Conservation (phyloP, 2,113 vertebrate genomes). For the Sinocyclocheilus anophthalmus region DNA sequence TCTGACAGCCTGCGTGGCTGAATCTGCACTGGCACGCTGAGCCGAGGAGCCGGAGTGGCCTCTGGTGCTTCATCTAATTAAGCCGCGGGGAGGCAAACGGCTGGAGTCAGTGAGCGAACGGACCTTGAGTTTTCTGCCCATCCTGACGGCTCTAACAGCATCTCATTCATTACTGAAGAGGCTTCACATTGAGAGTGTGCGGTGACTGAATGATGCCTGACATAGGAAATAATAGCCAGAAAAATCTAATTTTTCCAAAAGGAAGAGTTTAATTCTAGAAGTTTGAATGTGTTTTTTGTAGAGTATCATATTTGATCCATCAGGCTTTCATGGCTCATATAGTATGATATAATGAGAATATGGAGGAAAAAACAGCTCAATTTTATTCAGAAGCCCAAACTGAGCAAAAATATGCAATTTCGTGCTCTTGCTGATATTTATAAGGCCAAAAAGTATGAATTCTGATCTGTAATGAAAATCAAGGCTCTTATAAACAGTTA, state of each 20-base stretch:
- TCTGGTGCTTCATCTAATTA: conserved; percentile 44
- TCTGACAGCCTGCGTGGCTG: conserved; percentile 3
- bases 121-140: conserved; percentile 23
- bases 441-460: too few relatives aligned
- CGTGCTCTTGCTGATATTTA: too few relatives aligned
- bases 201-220: neutral
- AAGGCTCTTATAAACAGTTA: too few relatives aligned
- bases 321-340: too few relatives aligned
- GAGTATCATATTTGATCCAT: too few relatives aligned
- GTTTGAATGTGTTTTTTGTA: too few relatives aligned
- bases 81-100: conserved; percentile 15
- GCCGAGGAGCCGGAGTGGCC: conserved; percentile 16
- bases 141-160: neutral
- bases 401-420: too few relatives aligned
- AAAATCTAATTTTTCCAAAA: neutral
- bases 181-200: neutral
- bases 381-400: too few relatives aligned
- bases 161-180: conserved; percentile 23
- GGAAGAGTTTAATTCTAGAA: too few relatives aligned
- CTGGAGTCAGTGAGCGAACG: neutral
- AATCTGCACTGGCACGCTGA: neutral
- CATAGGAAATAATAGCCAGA: neutral
- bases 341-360: too few relatives aligned
- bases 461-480: too few relatives aligned
- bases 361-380: too few relatives aligned